Evolutionary conservation across 2,113 vertebrate genomes (phyloP), one percentile per base, ranked within the genome.

Genomic region (Ariopsis seemanni): DNA sequence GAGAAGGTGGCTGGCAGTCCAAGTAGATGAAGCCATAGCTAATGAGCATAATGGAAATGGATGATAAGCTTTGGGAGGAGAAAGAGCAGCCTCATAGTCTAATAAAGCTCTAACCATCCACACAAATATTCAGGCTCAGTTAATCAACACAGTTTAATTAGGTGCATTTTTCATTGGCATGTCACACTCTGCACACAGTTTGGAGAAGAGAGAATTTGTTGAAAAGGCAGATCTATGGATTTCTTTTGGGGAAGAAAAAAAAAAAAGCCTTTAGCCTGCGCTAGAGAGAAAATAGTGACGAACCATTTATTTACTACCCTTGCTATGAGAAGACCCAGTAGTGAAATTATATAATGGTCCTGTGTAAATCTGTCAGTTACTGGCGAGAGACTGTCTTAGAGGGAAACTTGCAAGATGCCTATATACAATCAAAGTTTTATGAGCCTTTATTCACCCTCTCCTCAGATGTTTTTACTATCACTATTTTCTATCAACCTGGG

Each of bases 81-180:
- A 53, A 69, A 27, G 53, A 82, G 65, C 75, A 84, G 60, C 79
- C 63, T 87, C 18, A 65, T 30, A 85, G 89, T 89, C 74, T 84
- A 90, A 89, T 90, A 86, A 90, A 89, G 74, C 65, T 89, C 53
- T 72, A 79, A 86, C 77, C 84, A 88, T 87, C 63, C 86, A 88
- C 50, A 84, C 86, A 90, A 86, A 90, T 25, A 77, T 79, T 83
- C 85, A 82, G 80, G 69, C 85, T 84, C 78, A 88, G 87, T 89
- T 90, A 86, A 89, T 91, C 88, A 90, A 91, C 82, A 87, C 63
- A 84, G 86, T 90, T 88, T 91, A 90, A 92, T 92, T 88, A 91
- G 86, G 72, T 79, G 53, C 77, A 86, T 87, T 86, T 86, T 79
- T 87, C 83, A 71, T 53, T 60, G 79, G 34, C 65, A 82, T 27